phyloP scores from a whole-genome alignment of 2,113 vertebrate species.

The Scortum barcoo region DNA sequence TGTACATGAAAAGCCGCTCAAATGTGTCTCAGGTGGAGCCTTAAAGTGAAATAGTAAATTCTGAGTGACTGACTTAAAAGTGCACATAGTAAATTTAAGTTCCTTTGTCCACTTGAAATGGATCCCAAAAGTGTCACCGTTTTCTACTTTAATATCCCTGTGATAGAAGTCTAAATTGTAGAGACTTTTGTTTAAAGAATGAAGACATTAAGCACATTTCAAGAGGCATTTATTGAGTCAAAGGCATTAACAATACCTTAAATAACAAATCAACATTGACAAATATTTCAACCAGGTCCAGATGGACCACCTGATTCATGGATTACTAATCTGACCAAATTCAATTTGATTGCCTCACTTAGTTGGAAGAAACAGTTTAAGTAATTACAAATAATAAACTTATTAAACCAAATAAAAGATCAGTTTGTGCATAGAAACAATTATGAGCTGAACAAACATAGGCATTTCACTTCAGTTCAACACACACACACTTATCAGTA shows the following conservation, averaged over 20 bases:
- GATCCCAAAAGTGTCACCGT: neutral
- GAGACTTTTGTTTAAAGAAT: neutral
- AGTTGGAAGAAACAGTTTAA: neutral
- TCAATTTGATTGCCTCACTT: neutral
- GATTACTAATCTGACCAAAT: neutral
- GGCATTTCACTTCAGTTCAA: neutral
- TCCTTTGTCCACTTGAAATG: neutral
- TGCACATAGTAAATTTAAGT: too few species aligned
- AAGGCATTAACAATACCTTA: neutral
- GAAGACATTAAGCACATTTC: neutral
- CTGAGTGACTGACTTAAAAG: neutral
- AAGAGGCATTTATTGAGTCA: slow-evolving; percentile 19
- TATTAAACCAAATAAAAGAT: neutral
- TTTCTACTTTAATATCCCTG: neutral
- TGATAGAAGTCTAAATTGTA: too few species aligned
- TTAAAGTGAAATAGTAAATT: neutral
- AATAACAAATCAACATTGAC: neutral
- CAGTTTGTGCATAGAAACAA: neutral
- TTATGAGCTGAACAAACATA: neutral
- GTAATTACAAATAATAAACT: too few species aligned
- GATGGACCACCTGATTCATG: neutral
- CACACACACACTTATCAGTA: neutral
- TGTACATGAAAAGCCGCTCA: too few species aligned
- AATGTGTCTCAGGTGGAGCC: too few species aligned
- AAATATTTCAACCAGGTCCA: fast-evolving